Evolutionary conservation across 2,888 invertebrate species (phyloP), one percentile per base, ranked within the genome.

Genomic region (Pyrochroa serraticornis): DNA sequence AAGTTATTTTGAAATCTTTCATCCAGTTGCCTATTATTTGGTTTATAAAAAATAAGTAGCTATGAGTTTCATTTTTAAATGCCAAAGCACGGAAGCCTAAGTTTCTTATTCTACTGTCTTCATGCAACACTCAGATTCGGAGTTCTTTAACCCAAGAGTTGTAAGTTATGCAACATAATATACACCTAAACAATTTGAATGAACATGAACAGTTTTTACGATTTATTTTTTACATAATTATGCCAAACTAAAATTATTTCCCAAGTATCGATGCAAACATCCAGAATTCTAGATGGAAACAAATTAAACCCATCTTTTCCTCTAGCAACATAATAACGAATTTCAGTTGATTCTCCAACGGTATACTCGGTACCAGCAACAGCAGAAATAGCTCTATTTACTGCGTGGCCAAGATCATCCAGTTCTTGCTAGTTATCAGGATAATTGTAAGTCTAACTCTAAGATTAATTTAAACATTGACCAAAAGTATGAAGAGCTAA

Each of bases 401-500:
- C 81, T 1, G 69, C 66, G 1, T 78, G 65, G 0, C 81, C 83
- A 2, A 83, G 78, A 1, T 68, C 64, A 8, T 81, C 79, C 0
- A 86, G 77, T 44, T 75, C 76, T 6, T 51, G 58, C 3, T 79
- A 81, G 46, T 85, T 82, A 1, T 74, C 73, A 1, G 85, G 85
- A 34, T 83, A 71, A 65, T 66, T 79, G 80, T 78, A 78, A 13
- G 85, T 83, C 60, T 83, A 87, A 1, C 88, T 88, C 87, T 87
- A 90, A 0, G 88, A 86, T 69, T 89, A 88, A 1, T 89, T 72
- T 14, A 90, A 75, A 74, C 84, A 86, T 62, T 85, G 83, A 9
- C 91, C 91, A 67, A 83, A 91, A n/a, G 91, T 88, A 71, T 93
- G 93, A 60, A 92, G 79, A 0, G 88, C 86, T 7, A 92, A 70